phyloP scores from a whole-genome alignment of 2,797 vertebrate species.

The Echeneis naucrates region DNA sequence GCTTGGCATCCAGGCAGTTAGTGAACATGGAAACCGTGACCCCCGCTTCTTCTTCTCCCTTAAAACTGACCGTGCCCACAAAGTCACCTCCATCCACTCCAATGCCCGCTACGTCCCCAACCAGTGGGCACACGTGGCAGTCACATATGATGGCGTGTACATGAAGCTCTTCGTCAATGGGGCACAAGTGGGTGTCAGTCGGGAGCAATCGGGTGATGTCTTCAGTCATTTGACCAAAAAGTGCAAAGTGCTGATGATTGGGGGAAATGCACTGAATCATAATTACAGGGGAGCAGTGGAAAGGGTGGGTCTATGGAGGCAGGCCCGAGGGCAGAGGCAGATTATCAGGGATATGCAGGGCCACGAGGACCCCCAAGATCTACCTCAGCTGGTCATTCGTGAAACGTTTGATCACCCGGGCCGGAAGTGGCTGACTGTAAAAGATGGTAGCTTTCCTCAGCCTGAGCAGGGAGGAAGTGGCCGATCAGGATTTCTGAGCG shows the following conservation, averaged over 20 bases:
- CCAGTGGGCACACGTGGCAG: conserved; percentile 93
- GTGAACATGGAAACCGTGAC: conserved; percentile 94
- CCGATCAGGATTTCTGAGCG: conserved; percentile 76
- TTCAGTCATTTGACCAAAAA: conserved; percentile 95
- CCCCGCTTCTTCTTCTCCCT: conserved; percentile 98
- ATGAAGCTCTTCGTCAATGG: conserved; percentile 98
- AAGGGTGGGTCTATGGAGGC: conserved; percentile 92
- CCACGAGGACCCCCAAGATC: conserved; percentile 84
- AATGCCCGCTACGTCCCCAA: conserved; percentile 92
- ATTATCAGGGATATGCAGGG: conserved; percentile 92
- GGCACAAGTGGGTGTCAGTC: conserved; percentile 93
- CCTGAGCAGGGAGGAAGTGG: conserved; percentile 80
- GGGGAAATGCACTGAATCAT: conserved; percentile 93
- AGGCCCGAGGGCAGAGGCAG: conserved; percentile 90
- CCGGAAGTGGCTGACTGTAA: conserved; percentile 89
- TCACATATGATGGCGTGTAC: conserved; percentile 92
- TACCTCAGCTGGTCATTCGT: conserved; percentile 93
- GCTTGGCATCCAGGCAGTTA: conserved; percentile 94
- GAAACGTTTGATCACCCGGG: conserved; percentile 94
- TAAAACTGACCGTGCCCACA: conserved; percentile 97
- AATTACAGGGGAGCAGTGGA: conserved; percentile 95
- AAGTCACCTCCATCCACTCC: conserved; percentile 92
- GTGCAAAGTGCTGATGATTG: conserved; percentile 97
- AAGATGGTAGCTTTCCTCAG: conserved; percentile 88
- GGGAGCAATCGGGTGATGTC: conserved; percentile 94